Conservation (phyloP, 2,113 vertebrate species). For the Rhadina sibilatrix region DNA sequence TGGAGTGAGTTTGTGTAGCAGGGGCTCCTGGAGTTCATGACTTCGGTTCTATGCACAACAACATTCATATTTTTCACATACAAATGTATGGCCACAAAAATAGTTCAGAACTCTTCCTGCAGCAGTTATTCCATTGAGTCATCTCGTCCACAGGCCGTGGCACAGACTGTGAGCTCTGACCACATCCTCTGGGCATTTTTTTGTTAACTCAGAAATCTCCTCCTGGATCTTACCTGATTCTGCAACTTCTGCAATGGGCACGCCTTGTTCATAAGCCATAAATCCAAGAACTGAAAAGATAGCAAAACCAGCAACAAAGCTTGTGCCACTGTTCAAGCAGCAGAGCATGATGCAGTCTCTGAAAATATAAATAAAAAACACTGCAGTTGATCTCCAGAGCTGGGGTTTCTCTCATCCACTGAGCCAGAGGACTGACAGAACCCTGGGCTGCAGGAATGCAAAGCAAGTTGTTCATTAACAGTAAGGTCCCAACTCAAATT, state of each 20-base stretch:
- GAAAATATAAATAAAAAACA: constrained; percentile 52
- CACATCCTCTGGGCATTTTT: not conserved
- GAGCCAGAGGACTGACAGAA: not conserved
- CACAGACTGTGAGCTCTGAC: not conserved
- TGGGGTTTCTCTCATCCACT: not conserved
- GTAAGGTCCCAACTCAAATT: not conserved
- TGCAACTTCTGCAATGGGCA: constrained; percentile 95
- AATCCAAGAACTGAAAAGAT: constrained; percentile 99
- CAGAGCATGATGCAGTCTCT: constrained; percentile 98
- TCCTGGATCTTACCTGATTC: constrained; percentile 87
- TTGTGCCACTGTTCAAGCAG: constrained; percentile 97
- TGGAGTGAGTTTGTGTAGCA: not conserved
- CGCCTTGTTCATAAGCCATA: constrained; percentile 96
- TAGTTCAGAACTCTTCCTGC: not conserved
- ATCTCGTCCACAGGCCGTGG: not conserved
- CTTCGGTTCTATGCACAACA: not conserved
- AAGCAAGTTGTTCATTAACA: not conserved
- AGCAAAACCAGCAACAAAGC: constrained; percentile 96
- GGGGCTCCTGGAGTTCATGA: too few species aligned
- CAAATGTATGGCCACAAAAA: not conserved
- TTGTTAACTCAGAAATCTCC: not conserved
- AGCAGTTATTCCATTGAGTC: not conserved
- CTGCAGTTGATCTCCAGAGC: constrained; percentile 24
- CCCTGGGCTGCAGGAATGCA: not conserved
- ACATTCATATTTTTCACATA: not conserved